Conservation (phyloP, 2,113 vertebrate species). For the Myotis davidii region DNA sequence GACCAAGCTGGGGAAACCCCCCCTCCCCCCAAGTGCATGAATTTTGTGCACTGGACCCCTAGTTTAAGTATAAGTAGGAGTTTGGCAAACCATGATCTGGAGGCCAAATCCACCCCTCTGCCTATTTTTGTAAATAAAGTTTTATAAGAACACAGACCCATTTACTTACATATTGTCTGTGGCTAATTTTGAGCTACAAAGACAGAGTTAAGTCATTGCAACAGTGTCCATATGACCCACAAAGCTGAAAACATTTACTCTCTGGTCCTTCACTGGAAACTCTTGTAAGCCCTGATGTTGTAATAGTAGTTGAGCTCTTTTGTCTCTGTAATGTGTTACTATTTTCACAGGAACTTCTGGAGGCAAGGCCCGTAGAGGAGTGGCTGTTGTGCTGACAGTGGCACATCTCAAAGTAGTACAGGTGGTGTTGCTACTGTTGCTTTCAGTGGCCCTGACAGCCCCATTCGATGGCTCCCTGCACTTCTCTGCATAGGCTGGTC, state of each 20-base stretch:
- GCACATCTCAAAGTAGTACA: background rate
- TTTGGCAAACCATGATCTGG: background rate
- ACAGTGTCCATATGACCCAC: background rate
- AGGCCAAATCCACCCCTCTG: background rate
- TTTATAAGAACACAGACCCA: background rate
- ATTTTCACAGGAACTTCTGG: background rate
- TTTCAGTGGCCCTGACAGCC: background rate
- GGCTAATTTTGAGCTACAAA: background rate
- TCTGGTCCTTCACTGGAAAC: background rate
- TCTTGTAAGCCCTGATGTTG: too few species aligned
- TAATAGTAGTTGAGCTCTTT: background rate
- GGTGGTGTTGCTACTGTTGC: fast-evolving
- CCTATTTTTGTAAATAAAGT: conserved; percentile 14
- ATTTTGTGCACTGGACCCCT: too few species aligned
- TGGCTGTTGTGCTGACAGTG: background rate
- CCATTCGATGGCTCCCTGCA: background rate
- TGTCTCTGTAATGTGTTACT: background rate
- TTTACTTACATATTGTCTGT: background rate
- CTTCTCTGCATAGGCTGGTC: background rate
- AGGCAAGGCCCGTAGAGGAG: background rate
- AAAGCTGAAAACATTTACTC: background rate
- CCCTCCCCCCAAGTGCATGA: too few species aligned
- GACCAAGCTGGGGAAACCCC: too few species aligned
- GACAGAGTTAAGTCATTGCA: background rate
- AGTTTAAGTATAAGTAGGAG: background rate